Evolutionary conservation across 2,113 vertebrate species (phyloP).

Genomic region (Solea senegalensis): DNA sequence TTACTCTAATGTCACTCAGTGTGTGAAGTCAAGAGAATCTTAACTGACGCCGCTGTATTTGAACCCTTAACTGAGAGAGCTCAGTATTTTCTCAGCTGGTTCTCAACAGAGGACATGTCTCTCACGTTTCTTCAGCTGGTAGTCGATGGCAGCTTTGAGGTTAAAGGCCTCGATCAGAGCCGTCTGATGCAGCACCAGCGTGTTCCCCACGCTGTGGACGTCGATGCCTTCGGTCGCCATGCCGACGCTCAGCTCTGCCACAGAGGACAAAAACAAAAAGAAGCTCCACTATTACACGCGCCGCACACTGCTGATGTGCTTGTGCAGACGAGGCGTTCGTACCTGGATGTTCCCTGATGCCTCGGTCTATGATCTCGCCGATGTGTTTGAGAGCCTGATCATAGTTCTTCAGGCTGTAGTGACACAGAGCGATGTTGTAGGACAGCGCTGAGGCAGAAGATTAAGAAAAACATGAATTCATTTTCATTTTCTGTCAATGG

Average conservation of each 20-base stretch:
- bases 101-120: not conserved
- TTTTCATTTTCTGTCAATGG: not conserved
- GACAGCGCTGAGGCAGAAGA: conserved; percentile 81
- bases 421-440: conserved; percentile 93
- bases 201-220: conserved; percentile 94
- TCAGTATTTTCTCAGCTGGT: too few relatives aligned
- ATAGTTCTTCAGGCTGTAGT: conserved; percentile 89
- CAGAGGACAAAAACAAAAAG: fast-evolving
- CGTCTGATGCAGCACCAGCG: conserved; percentile 90
- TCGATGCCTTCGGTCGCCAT: conserved; percentile 93
- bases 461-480: not conserved
- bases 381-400: conserved; percentile 87
- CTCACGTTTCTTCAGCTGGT: conserved; percentile 88
- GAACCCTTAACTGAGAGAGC: too few relatives aligned
- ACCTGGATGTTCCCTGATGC: conserved; percentile 92
- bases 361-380: conserved; percentile 88
- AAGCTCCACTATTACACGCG: not conserved
- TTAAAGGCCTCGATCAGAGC: conserved; percentile 96
- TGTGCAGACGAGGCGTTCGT: not conserved
- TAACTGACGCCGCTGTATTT: too few relatives aligned
- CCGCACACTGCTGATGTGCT: not conserved
- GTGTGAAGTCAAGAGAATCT: too few relatives aligned
- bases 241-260: conserved; percentile 89
- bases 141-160: conserved; percentile 95
- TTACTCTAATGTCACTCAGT: too few relatives aligned